Evolutionary conservation across 2,888 invertebrate genomes (phyloP).

Genomic region (Formica aserva): DNA sequence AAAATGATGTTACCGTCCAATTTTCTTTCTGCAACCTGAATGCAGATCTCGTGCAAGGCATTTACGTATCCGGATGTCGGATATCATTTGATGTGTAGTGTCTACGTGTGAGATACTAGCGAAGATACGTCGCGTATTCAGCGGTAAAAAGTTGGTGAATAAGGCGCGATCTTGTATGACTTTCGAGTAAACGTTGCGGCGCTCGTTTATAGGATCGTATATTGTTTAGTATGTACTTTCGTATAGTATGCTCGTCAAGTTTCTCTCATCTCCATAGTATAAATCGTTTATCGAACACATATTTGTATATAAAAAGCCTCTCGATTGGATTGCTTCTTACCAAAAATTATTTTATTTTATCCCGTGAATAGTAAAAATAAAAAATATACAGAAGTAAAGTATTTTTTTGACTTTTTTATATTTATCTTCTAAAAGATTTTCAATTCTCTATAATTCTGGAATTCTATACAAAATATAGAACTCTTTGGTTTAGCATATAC

Average conservation of each 20-base stretch:
- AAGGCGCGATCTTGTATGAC: slow-evolving; percentile 20
- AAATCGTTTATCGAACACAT: slow-evolving; percentile 23
- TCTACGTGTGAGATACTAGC: slow-evolving; percentile 29
- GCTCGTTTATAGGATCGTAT: slow-evolving; percentile 34
- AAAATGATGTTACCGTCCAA: slow-evolving; percentile 16
- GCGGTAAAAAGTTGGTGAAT: slow-evolving; percentile 29
- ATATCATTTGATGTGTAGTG: slow-evolving; percentile 17
- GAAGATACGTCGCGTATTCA: neutral
- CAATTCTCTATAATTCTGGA: neutral
- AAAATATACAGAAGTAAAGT: neutral
- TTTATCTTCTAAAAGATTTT: neutral
- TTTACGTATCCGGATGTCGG: slow-evolving; percentile 15
- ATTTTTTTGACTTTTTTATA: neutral
- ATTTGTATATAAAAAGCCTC: slow-evolving; percentile 2
- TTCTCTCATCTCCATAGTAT: slow-evolving; percentile 20
- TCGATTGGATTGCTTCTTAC: neutral
- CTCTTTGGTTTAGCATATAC: neutral
- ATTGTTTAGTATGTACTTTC: slow-evolving; percentile 18
- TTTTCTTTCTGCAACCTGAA: slow-evolving; percentile 21
- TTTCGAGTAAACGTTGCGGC: slow-evolving; percentile 28
- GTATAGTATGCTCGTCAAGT: slow-evolving; percentile 24
- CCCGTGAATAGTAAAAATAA: neutral
- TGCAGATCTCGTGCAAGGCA: slow-evolving; percentile 39
- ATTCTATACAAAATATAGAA: neutral
- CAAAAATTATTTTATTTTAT: slow-evolving; percentile 12